These are phyloP conservation scores for Drosophila subsilvestris DNA, from an alignment of 2,888 invertebrate species.

Conservation along the genomic window DNA sequence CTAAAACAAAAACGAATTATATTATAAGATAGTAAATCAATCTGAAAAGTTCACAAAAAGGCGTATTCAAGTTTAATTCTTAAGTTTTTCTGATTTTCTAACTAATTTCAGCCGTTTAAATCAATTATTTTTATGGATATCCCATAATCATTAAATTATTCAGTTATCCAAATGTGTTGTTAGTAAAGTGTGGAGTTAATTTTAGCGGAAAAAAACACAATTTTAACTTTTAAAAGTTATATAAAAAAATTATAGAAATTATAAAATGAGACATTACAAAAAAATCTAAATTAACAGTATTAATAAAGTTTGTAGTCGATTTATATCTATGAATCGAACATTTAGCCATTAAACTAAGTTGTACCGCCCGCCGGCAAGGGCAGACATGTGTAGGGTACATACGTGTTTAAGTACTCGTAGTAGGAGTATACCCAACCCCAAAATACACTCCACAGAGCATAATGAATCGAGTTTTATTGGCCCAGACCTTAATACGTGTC, in stretches of 20 bases:
- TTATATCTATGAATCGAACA: too few relatives aligned
- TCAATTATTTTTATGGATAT: background rate
- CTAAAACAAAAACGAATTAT: too few relatives aligned
- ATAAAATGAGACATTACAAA: background rate
- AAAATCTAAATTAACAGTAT: too few relatives aligned
- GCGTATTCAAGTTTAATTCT: too few relatives aligned
- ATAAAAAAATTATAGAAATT: background rate
- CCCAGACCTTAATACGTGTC: constrained; percentile 81
- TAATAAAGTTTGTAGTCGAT: too few relatives aligned
- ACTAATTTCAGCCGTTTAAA: background rate
- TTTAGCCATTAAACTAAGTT: background rate
- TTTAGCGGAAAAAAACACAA: too few relatives aligned
- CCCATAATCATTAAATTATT: background rate
- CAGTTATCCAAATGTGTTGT: background rate
- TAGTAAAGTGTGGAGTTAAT: background rate
- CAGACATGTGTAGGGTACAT: background rate
- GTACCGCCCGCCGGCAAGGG: background rate
- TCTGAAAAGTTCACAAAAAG: too few relatives aligned
- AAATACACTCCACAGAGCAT: constrained; percentile 19
- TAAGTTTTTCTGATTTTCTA: too few relatives aligned
- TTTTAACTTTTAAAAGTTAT: too few relatives aligned
- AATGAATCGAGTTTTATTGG: constrained; percentile 64
- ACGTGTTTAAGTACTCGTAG: background rate
- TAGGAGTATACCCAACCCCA: background rate
- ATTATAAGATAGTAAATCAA: too few relatives aligned